Conservation (phyloP, 2,888 invertebrate genomes). For the Synergus umbraculus region DNA sequence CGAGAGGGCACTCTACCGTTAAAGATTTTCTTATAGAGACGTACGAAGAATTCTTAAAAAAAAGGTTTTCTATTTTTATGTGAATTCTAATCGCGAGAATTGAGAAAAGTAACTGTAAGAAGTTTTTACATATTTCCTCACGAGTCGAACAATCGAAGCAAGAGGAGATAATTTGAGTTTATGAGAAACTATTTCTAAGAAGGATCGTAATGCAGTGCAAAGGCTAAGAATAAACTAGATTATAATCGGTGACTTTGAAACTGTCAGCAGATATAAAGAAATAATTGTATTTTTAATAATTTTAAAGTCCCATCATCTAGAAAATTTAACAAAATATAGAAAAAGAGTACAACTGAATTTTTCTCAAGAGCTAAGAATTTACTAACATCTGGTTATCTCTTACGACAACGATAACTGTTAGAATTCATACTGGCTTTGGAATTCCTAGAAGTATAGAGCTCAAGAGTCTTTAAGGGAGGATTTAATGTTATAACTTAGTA, state of each 20-base stretch:
- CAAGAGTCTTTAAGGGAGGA: conserved; percentile 14
- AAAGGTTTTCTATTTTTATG: neutral
- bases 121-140: neutral
- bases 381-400: conserved; percentile 7
- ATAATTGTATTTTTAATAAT: too few species aligned
- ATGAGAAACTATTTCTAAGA: neutral
- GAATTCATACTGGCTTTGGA: conserved; percentile 6
- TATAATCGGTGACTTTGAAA: neutral
- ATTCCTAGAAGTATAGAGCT: neutral
- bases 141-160: conserved; percentile 1
- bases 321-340: too few species aligned
- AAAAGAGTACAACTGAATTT: too few species aligned
- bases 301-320: too few species aligned
- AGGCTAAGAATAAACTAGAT: neutral
- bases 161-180: conserved; percentile 7
- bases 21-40: neutral
- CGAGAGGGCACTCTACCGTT: neutral
- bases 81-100: neutral
- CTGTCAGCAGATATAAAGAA: too few species aligned
- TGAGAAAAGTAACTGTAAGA: neutral
- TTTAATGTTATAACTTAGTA: conserved; percentile 24
- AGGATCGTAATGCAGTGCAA: neutral
- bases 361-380: neutral
- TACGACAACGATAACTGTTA: conserved; percentile 14
- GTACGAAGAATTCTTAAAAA: conserved; percentile 7